Conservation (phyloP, 2,113 vertebrate genomes). For the Tympanuchus pallidicinctus region DNA sequence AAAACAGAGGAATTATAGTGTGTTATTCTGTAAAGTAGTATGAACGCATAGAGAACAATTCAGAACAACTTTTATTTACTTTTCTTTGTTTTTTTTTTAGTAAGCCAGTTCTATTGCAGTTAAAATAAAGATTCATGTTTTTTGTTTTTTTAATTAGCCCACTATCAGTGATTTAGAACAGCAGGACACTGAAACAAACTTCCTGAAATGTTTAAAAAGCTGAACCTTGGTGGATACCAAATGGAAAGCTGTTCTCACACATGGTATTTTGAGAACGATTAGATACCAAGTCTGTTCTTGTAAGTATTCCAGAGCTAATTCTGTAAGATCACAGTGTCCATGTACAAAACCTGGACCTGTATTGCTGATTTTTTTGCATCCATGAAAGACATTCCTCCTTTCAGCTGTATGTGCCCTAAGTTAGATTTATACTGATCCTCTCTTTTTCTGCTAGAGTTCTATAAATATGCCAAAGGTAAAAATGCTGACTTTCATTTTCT, state of each 20-base stretch:
- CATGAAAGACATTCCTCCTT: not conserved
- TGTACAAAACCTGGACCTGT: constrained; percentile 8
- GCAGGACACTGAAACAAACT: not conserved
- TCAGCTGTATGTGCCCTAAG: constrained; percentile 1
- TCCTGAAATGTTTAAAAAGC: not conserved
- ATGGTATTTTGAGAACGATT: constrained; percentile 50
- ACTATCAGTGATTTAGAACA: not conserved
- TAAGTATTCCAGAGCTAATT: constrained; percentile 23
- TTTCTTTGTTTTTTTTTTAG: not conserved
- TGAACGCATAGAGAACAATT: constrained; percentile 25
- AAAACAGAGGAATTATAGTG: constrained; percentile 55
- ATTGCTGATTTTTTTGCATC: constrained; percentile 24
- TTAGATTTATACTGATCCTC: not conserved
- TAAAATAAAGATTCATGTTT: constrained; percentile 37
- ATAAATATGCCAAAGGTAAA: constrained; percentile 3
- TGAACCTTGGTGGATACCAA: not conserved
- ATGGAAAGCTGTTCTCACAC: constrained; percentile 48
- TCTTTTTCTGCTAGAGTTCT: not conserved
- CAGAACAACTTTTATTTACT: not conserved
- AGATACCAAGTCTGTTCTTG: constrained; percentile 30
- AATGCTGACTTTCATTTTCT: not conserved
- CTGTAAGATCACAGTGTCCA: constrained; percentile 33
- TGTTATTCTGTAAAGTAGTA: constrained; percentile 40
- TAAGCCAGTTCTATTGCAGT: constrained; percentile 9
- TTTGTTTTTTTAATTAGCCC: not conserved